Conservation (phyloP, 2,113 vertebrate species). For the Orthonyx spaldingii region DNA sequence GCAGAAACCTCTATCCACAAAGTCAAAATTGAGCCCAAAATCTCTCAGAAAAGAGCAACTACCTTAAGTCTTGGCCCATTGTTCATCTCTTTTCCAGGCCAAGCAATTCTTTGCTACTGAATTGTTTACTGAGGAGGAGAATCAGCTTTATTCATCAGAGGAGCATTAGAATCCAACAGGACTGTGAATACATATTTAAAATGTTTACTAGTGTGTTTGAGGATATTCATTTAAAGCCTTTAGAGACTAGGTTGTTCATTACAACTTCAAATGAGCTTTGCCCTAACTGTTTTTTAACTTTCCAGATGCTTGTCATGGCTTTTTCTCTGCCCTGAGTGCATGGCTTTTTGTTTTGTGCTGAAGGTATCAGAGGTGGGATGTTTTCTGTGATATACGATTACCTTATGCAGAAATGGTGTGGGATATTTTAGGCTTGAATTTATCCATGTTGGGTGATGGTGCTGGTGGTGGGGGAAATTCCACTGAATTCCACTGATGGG, state of each 20-base stretch:
- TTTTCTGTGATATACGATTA: neutral
- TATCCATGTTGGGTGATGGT: neutral
- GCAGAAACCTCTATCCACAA: neutral
- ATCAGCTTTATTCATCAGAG: slow-evolving; percentile 13
- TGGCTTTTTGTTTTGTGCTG: neutral
- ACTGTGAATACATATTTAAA: slow-evolving; percentile 54
- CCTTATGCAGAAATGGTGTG: neutral
- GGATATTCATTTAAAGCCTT: neutral
- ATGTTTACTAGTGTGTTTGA: neutral
- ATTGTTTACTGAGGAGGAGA: slow-evolving; percentile 15
- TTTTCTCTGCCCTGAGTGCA: neutral
- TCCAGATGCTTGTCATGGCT: neutral
- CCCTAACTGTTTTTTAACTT: neutral
- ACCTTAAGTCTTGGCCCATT: neutral
- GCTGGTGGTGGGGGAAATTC: fast-evolving
- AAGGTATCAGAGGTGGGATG: neutral
- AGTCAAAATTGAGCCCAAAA: neutral
- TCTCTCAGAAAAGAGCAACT: neutral
- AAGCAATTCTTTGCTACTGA: neutral
- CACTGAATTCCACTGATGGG: neutral
- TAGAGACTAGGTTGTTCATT: neutral
- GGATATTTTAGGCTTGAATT: neutral
- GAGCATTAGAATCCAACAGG: slow-evolving; percentile 26
- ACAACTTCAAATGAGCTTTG: neutral
- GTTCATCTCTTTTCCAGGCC: neutral